Percentiles rank a stretch among this genome's conserved stretches.
Conservation (phyloP, 2,888 invertebrate genomes). For the Gonocerus acuteangulatus region DNA sequence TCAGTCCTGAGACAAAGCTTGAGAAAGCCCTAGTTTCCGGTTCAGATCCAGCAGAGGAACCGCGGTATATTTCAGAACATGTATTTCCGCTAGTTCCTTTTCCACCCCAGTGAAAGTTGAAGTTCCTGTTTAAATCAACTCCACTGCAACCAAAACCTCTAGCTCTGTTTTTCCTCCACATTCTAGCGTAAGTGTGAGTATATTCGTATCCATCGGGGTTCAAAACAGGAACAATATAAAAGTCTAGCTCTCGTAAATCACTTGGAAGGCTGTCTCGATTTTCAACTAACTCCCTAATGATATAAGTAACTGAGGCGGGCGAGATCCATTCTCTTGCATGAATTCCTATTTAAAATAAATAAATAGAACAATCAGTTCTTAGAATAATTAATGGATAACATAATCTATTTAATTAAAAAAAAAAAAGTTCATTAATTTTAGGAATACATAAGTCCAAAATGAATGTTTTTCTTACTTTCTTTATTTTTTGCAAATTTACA, state of each 20-base stretch:
- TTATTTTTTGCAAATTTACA: too few relatives aligned
- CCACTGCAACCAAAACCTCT: slow-evolving; percentile 62
- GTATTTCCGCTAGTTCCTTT: slow-evolving; percentile 75
- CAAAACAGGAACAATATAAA: slow-evolving; percentile 62
- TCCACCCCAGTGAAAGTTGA: slow-evolving; percentile 80
- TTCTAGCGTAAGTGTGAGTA: slow-evolving; percentile 67
- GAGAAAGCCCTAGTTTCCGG: slow-evolving; percentile 67
- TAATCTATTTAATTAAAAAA: too few relatives aligned
- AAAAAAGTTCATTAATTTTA: too few relatives aligned
- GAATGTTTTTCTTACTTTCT: too few relatives aligned
- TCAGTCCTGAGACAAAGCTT: slow-evolving; percentile 43
- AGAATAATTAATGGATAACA: too few relatives aligned
- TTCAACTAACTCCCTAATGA: slow-evolving; percentile 62
- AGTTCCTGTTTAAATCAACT: slow-evolving; percentile 79
- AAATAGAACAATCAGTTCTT: too few relatives aligned
- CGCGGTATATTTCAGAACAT: slow-evolving; percentile 74
- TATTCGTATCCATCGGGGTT: slow-evolving; percentile 79
- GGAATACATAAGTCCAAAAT: too few relatives aligned
- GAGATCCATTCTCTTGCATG: slow-evolving; percentile 89
- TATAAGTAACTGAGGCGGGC: slow-evolving; percentile 66
- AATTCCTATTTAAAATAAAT: slow-evolving; percentile 50
- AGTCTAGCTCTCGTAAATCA: slow-evolving; percentile 49
- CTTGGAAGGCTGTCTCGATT: slow-evolving; percentile 58
- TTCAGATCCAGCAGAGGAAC: slow-evolving; percentile 73
- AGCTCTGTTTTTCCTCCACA: slow-evolving; percentile 52